Base-by-base conservation (phyloP, 53 echinoderm and acorn worm species). In the Holothuria leucospilota region DNA sequence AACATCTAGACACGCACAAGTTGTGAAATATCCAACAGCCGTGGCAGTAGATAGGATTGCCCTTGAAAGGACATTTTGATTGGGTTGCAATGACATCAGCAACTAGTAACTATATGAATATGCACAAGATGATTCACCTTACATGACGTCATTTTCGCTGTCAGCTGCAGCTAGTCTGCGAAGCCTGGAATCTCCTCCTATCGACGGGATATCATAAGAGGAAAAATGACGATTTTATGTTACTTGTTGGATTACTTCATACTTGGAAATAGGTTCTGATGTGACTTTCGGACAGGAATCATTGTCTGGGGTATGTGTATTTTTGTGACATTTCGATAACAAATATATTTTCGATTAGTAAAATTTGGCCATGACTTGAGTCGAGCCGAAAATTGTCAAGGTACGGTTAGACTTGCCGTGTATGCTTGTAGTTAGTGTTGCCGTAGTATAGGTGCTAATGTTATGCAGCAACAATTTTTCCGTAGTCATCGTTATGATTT, bases 61-160 rank as follows among this genome's bases (percentile, higher is more conserved):
- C 80, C 80, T 80, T 80, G 80, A 80, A 80, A 80, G 80, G 80
- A 51, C 80, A 80, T 80, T 80, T 80, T 80, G 80, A 80, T 80
- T 80, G 80, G 80, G 80, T 20, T 80, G 80, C 23, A 60, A 61
- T 80, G 59, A 80, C 80, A 80, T 80, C 80, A 80, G 34, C 30
- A 38, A 13, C 8, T 60, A 9, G 2, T 21, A 39, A 15, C 24
- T 0, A 59, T 28, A 80, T 80, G 80, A 30, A 80, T 80, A 80
- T 80, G 56, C 80, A 80, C 30, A 26, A 61, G 80, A 56, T 80
- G 80, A 80, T 80, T 80, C 80, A 80, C 61, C 80, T 59, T 29
- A 20, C 60, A 38, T 80, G 80, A 80, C 80, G 80, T 80, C 80
- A 80, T 61, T 34, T 30, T 38, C 24, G 56, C 80, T 56, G 80